These are phyloP conservation scores for Lerema accius DNA, from an alignment of 1,140 invertebrate genomes.

Conservation along the genomic window DNA sequence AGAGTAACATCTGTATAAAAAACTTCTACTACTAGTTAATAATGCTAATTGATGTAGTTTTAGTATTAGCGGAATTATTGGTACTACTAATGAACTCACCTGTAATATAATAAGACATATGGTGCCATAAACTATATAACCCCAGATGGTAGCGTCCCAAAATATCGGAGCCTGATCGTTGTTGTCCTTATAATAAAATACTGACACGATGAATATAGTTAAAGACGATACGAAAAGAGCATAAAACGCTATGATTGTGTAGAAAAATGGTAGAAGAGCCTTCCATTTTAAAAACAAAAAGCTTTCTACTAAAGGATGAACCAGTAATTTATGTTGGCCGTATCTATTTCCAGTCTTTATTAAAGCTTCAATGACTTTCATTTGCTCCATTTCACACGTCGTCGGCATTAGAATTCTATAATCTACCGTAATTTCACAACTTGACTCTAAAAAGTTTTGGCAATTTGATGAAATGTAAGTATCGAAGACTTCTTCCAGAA, in stretches of 20 bases:
- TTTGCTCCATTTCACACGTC: conserved; percentile 67
- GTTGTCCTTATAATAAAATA: conserved; percentile 72
- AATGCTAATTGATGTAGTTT: too few relatives aligned
- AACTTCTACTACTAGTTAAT: too few relatives aligned
- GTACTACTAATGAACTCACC: conserved; percentile 45
- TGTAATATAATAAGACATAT: conserved; percentile 63
- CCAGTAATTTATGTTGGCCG: conserved; percentile 75
- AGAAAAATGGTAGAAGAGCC: conserved; percentile 78
- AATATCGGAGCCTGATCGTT: conserved; percentile 45
- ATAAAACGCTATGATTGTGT: conserved; percentile 78
- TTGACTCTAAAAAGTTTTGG: conserved; percentile 69
- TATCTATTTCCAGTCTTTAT: conserved; percentile 78
- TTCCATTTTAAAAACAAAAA: conserved; percentile 84
- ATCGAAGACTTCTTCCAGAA: conserved; percentile 81
- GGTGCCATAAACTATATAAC: conserved; percentile 60
- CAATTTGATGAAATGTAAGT: conserved; percentile 74
- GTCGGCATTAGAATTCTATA: conserved; percentile 77
- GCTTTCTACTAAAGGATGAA: conserved; percentile 83
- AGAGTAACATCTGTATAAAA: too few relatives aligned
- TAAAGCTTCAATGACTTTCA: conserved; percentile 81
- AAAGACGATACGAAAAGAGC: conserved; percentile 73
- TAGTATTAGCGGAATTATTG: too few relatives aligned
- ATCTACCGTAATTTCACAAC: conserved; percentile 77
- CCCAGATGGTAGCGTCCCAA: conserved; percentile 55
- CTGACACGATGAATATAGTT: conserved; percentile 65